Evolutionary conservation across 23 tunicate genomes (phyloP).

Genomic region (Ascidia mentula): DNA sequence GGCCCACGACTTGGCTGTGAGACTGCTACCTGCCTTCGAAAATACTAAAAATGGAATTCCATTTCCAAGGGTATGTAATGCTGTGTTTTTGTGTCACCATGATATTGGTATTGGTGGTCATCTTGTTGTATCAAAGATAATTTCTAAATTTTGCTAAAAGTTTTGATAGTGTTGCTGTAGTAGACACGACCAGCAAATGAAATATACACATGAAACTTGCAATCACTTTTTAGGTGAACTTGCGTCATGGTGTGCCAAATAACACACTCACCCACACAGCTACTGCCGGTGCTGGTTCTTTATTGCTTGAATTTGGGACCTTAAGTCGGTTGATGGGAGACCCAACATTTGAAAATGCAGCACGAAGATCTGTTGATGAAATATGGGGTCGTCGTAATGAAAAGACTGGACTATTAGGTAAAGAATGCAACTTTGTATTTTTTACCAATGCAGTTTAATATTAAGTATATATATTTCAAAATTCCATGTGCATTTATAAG

Average conservation of each 20-base stretch:
- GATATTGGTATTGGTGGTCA: neutral
- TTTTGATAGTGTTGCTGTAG: neutral
- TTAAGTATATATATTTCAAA: too few species aligned
- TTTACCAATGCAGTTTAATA: too few species aligned
- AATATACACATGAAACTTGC: neutral
- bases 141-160: neutral
- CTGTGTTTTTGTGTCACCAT: neutral
- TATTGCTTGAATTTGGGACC: conserved; percentile 92
- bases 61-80: conserved; percentile 68
- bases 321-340: conserved; percentile 81
- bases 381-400: conserved; percentile 61
- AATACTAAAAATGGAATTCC: conserved; percentile 81
- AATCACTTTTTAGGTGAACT: conserved; percentile 47
- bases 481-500: too few species aligned
- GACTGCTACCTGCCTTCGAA: conserved; percentile 86
- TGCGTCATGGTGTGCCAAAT: conserved; percentile 72
- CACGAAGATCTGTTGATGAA: conserved; percentile 78
- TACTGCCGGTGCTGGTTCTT: conserved; percentile 88
- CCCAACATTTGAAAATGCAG: conserved; percentile 83
- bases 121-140: neutral
- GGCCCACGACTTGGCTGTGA: conserved; percentile 91
- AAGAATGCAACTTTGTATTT: too few species aligned
- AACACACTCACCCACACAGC: conserved; percentile 77
- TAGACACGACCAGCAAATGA: too few species aligned
- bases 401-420: conserved; percentile 68